A percentile compares a stretch with the other conserved stretches of the same genome.
These are phyloP conservation scores for Macrochelys suwanniensis DNA, from an alignment of 2,797 vertebrate genomes.

Conservation along the genomic window DNA sequence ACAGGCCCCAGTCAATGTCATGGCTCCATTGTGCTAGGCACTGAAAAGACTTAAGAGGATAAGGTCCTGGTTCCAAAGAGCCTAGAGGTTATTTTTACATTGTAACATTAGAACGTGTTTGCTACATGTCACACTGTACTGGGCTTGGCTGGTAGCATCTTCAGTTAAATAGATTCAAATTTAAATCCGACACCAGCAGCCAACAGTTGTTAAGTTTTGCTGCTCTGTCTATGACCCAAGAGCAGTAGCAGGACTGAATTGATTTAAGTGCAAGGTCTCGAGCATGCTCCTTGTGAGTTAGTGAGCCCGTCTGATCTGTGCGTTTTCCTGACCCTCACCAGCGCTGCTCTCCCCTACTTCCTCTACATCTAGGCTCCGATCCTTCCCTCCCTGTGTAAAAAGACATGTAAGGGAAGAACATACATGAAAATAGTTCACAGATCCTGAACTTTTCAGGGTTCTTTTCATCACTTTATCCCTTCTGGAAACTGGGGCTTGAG, in stretches of 20 bases:
- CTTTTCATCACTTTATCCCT: background rate
- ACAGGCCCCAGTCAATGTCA: background rate
- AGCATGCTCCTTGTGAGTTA: background rate
- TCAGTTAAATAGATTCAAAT: background rate
- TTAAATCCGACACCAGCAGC: background rate
- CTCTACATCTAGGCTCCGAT: background rate
- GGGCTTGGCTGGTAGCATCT: background rate
- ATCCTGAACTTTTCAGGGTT: background rate
- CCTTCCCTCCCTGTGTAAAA: background rate
- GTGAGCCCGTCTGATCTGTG: background rate
- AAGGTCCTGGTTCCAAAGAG: background rate
- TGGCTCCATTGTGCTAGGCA: background rate
- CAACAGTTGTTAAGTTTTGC: background rate
- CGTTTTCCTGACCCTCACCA: background rate
- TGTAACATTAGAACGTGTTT: rapidly evolving
- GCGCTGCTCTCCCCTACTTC: background rate
- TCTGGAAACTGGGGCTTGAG: background rate
- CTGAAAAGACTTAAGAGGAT: background rate
- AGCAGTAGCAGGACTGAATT: background rate
- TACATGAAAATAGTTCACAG: background rate
- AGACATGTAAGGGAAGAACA: background rate
- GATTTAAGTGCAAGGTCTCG: background rate
- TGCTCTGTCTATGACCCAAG: background rate
- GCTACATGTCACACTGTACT: rapidly evolving
- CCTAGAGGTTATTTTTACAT: background rate